Evolutionary conservation across 2,888 invertebrate species (phyloP), one percentile per base, ranked within the genome.

Genomic region (Eudemis profundana): DNA sequence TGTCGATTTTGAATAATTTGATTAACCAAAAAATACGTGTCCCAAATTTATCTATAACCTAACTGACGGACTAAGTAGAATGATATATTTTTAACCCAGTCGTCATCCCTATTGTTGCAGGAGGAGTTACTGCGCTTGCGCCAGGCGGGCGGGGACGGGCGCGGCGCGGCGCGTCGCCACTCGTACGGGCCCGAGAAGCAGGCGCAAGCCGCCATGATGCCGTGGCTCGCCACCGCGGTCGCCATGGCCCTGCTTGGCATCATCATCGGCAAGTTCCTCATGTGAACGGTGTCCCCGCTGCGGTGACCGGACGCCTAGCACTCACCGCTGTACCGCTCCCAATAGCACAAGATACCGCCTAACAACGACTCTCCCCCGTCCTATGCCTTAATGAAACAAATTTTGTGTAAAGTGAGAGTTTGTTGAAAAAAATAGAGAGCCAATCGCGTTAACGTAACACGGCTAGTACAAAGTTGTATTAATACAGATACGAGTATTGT

Each of bases 211-310:
- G 90, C 92, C 70, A 86, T 94, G 72, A 93, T 94, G 90, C 93
- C 95, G 71, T 95, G 94, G 91, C 87, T 96, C 74, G 94, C 93
- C 75, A 87, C 94, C 74, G 95, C 95, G 71, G 83, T 96, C 77
- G 93, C 93, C 77, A 94, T 95, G 90, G 95, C 95, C 74, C 83
- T 96, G 72, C 85, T 96, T 82, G 96, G 96, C 84, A 93, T 96
- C 82, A 92, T 96, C 85, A 92, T 96, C 86, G 96, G 96, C 85
- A 96, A 96, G 92, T 96, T 95, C 92, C 90, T 96, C 89, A 95
- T 96, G 93, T 96, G 95, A 96, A 95, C 93, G 83, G 72, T 67
- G 74, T 53, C 67, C 66, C 77, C 75, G 77, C 75, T 75, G 79
- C 83, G 84, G 79, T 80, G 79, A 81, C 80, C 79, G 77, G 73